A percentile compares a stretch with the other conserved stretches of the same genome.
phyloP scores from a whole-genome alignment of 2,797 vertebrate species.

The Phrynocephalus vlangalii region DNA sequence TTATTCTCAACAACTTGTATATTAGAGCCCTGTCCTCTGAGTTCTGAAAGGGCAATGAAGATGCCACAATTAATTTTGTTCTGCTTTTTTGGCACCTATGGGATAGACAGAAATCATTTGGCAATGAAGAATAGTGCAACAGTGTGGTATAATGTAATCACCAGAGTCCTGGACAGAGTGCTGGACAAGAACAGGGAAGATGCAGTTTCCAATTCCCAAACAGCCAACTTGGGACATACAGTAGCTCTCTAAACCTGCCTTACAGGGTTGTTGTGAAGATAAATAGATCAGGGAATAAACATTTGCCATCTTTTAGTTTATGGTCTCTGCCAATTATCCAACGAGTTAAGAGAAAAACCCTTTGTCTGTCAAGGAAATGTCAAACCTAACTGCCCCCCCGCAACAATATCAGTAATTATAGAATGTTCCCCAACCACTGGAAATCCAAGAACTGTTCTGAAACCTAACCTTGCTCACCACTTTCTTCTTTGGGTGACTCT shows the following conservation, averaged over 20 bases:
- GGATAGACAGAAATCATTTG: neutral
- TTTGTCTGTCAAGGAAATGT: too few species aligned
- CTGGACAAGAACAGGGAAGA: neutral
- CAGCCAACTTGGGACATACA: too few species aligned
- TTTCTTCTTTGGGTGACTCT: neutral
- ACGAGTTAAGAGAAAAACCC: too few species aligned
- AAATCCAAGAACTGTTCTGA: neutral
- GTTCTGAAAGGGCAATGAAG: neutral
- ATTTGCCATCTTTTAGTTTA: neutral
- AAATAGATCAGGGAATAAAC: neutral
- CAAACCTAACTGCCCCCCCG: too few species aligned
- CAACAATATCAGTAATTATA: too few species aligned
- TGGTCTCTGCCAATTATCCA: neutral
- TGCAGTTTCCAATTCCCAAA: too few species aligned
- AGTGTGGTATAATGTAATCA: neutral
- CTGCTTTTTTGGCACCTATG: too few species aligned
- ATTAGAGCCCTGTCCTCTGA: too few species aligned
- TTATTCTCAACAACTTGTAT: too few species aligned
- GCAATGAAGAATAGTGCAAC: neutral
- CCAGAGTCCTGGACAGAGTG: neutral
- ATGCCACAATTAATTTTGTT: neutral
- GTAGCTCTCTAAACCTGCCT: neutral
- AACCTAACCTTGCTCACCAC: neutral
- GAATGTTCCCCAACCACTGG: neutral
- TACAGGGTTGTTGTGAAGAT: neutral